Evolutionary conservation across 1,140 invertebrate species (phyloP), one percentile per base, ranked within the genome.

Genomic region (Aricia agestis): DNA sequence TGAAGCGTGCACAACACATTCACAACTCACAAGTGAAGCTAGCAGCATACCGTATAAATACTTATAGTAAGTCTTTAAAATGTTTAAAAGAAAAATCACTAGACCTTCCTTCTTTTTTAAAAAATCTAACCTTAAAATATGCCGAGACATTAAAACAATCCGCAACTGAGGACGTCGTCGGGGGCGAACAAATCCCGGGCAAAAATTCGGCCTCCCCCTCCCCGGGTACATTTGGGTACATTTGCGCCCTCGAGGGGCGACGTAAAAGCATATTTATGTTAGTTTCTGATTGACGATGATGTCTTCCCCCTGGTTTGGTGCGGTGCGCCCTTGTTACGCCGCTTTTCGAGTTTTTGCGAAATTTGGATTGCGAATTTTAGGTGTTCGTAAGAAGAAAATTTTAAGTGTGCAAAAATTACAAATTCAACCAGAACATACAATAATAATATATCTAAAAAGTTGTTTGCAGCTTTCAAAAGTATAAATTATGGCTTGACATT

Each of bases 181-280:
- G 67, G 72, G 78, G 75, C 76, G 78, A 78, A 78, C 80, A 83
- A 81, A 79, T 79, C 75, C 75, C 66, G 79, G 81, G 79, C 76
- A 17, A 19, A 19, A 19, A 59, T 59, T 52, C 45, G 58, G 76
- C 31, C 65, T 76, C 74, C 78, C 77, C 69, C 72, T 58, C 69
- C 63, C 31, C 19, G 25, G 25, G 25, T 19, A 58, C 68, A 63
- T 41, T 45, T 52, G 67, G 67, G 18, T 68, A 25, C 67, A 25
- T 25, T 52, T 59, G 68, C 75, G 77, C 76, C 74, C 75, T 76
- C 72, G 71, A 31, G 66, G 74, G 68, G 70, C 77, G 79, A 71
- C 70, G 81, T 85, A 83, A 87, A 87, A 87, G 85, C 85, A 87
- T 87, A 87, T 87, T 87, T 87, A 87, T 87, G 84, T 87, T 84